Evolutionary conservation across 2,888 invertebrate species (phyloP).

Genomic region (Phengaris arion): DNA sequence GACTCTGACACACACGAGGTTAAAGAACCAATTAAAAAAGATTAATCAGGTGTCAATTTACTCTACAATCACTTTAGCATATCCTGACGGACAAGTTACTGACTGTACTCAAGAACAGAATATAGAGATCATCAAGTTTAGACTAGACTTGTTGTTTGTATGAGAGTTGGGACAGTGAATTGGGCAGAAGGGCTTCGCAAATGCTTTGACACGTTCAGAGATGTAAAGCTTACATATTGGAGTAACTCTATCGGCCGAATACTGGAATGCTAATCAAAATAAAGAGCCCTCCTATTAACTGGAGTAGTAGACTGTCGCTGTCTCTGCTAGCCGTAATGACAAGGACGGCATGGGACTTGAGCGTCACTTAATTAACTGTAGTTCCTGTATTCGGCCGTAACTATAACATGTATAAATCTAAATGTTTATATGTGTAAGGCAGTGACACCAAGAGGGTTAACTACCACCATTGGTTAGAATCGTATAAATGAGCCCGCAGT

Average conservation of each 20-base stretch:
- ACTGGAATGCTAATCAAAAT: no score
- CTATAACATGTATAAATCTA: neutral
- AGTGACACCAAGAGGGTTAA: neutral
- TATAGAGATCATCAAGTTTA: neutral
- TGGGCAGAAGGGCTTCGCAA: no score
- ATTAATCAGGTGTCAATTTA: constrained; percentile 22
- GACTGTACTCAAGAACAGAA: neutral
- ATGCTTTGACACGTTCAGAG: no score
- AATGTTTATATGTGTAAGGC: neutral
- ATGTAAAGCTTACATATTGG: no score
- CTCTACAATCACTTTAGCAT: constrained; percentile 14
- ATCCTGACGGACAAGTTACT: constrained; percentile 9
- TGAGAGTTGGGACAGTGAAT: neutral
- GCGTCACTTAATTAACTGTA: no score
- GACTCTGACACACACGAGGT: constrained; percentile 26
- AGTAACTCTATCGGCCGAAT: no score
- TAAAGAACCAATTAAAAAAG: constrained; percentile 26
- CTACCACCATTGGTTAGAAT: neutral
- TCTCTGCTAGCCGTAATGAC: no score
- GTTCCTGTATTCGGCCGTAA: no score
- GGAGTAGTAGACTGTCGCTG: no score
- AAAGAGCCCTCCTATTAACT: no score
- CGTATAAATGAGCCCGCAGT: neutral
- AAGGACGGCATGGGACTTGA: no score
- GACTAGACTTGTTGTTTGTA: no score